A percentile compares a stretch with the other conserved stretches of the same genome.
Conservation (phyloP, 1,140 invertebrate genomes). For the Caenorhabditis tropicalis region DNA sequence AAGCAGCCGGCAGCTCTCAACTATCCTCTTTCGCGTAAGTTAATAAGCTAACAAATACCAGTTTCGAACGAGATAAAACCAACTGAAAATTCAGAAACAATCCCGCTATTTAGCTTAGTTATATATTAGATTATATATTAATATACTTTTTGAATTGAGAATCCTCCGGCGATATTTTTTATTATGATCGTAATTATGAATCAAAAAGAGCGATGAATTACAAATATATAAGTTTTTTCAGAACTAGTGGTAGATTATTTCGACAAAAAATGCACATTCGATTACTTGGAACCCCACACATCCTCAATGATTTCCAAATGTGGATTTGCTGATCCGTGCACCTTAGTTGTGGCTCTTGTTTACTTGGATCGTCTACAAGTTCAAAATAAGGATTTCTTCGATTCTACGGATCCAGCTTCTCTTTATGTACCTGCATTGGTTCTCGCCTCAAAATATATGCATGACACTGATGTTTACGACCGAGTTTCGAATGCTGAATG, state of each 20-base stretch:
- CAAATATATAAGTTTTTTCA: too few species aligned
- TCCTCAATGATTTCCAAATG: constrained; percentile 48
- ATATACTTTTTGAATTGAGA: too few species aligned
- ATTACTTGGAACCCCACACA: constrained; percentile 60
- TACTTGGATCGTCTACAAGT: constrained; percentile 65
- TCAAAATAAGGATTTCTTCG: constrained; percentile 58
- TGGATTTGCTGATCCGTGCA: constrained; percentile 60
- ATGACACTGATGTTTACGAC: constrained; percentile 58
- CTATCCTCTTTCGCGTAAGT: constrained; percentile 60
- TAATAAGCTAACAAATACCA: too few species aligned
- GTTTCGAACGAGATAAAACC: too few species aligned
- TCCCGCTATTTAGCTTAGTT: too few species aligned
- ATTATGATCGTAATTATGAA: too few species aligned
- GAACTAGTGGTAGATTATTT: constrained; percentile 68
- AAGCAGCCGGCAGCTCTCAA: constrained; percentile 58
- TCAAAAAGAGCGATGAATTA: too few species aligned
- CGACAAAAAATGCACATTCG: constrained; percentile 57
- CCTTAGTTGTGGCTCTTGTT: constrained; percentile 65
- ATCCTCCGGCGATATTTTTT: too few species aligned
- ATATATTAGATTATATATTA: too few species aligned
- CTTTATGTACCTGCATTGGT: constrained; percentile 66
- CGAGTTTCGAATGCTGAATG: constrained; percentile 56
- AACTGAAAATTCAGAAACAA: too few species aligned
- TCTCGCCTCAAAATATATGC: constrained; percentile 66
- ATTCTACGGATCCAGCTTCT: constrained; percentile 61